These are phyloP conservation scores for Trissolcus brochymenae DNA, from an alignment of 2,888 invertebrate genomes.

Conservation along the genomic window DNA sequence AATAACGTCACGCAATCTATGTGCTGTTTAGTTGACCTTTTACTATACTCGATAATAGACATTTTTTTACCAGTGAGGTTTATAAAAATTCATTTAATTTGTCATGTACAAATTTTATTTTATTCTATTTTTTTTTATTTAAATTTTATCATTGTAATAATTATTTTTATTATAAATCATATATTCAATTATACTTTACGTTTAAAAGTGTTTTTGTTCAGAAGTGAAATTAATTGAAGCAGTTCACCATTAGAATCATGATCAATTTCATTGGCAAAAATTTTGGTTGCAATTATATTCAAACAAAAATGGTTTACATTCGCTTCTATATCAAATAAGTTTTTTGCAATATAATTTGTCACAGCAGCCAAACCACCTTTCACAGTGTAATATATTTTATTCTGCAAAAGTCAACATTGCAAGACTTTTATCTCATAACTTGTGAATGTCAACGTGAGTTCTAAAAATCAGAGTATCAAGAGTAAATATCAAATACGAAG, in stretches of 20 bases:
- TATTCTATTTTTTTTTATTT: not conserved
- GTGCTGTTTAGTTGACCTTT: constrained; percentile 52
- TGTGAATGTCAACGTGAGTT: constrained; percentile 47
- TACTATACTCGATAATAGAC: constrained; percentile 42
- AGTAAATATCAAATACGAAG: constrained; percentile 47
- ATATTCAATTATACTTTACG: no score
- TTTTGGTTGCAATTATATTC: no score
- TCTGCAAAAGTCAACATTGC: constrained; percentile 40
- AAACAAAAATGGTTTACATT: no score
- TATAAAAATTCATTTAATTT: not conserved
- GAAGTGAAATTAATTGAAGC: no score
- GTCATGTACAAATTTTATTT: not conserved
- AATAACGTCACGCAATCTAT: constrained; percentile 54
- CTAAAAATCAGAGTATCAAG: constrained; percentile 42
- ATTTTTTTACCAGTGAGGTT: not conserved
- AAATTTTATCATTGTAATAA: no score
- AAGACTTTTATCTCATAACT: constrained; percentile 42
- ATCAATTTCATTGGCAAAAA: no score
- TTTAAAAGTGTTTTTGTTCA: no score
- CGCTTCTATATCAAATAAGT: not conserved
- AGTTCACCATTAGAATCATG: no score
- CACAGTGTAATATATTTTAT: constrained; percentile 32
- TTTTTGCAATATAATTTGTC: no score
- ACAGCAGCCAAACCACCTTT: not conserved
- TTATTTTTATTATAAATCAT: no score